phyloP scores from a whole-genome alignment of 2,113 vertebrate species.

The Gnathonemus longibarbis region DNA sequence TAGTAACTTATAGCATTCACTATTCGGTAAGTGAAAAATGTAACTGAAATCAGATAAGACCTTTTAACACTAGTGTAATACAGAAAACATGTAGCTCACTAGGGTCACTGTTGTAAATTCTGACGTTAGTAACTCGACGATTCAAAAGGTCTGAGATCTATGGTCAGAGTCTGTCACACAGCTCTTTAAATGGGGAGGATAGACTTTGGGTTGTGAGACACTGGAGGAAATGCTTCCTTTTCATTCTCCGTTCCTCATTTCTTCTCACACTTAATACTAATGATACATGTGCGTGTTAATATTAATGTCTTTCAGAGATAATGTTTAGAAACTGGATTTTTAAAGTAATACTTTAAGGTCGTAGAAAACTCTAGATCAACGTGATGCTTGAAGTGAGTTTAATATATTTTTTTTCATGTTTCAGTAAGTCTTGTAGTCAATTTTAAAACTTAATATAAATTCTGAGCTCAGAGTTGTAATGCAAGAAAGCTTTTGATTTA shows the following conservation, averaged over 20 bases:
- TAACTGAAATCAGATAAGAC: neutral
- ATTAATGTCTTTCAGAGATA: slow-evolving; percentile 13
- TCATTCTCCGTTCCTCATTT: neutral
- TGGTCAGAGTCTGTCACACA: neutral
- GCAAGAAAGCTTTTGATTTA: slow-evolving; percentile 13
- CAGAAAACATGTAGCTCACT: neutral
- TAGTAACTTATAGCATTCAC: neutral
- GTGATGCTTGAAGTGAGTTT: slow-evolving; percentile 11
- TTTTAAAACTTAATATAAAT: slow-evolving; percentile 1
- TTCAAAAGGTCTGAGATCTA: neutral
- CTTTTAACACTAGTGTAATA: neutral
- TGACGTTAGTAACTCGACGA: neutral
- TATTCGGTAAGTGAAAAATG: neutral
- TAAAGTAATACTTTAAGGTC: neutral
- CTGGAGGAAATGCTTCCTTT: neutral
- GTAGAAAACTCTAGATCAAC: slow-evolving; percentile 19
- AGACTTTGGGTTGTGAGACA: neutral
- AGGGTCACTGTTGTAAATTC: neutral
- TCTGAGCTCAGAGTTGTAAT: slow-evolving; percentile 3
- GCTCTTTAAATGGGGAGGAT: neutral
- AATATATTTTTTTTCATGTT: neutral
- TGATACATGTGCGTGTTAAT: slow-evolving; percentile 13
- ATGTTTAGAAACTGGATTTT: slow-evolving; percentile 20
- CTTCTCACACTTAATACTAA: neutral
- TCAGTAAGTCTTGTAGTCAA: slow-evolving; percentile 8